Evolutionary conservation across 2,113 vertebrate species (phyloP), one percentile per base, ranked within the genome.

Genomic region (Burhinus bistriatus): DNA sequence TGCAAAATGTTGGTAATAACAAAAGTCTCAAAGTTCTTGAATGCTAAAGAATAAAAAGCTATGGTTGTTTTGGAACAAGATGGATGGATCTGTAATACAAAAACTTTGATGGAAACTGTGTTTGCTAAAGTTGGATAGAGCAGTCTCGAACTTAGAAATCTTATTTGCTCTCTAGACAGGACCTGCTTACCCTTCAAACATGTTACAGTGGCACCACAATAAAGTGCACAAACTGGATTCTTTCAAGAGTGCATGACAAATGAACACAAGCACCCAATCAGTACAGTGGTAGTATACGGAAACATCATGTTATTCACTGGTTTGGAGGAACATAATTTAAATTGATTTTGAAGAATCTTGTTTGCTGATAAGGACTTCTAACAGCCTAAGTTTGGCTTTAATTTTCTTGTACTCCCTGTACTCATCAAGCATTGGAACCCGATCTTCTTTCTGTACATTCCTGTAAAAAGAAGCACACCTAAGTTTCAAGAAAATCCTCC

Each of bases 341-440:
- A 99, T 99, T 75, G 99, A 99, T 97, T 99, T 99, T 98, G 99
- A 99, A 97, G 99, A 99, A 98, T 99, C 99, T 96, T 99, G 99
- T 98, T 99, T 99, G 98, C 99, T 99, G 98, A 99, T 99, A 92
- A 99, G 99, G 94, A 99, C 99, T 97, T 99, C 99, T 95, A 99
- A 98, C 93, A 99, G 99, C 93, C 99, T 98, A 47, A 99, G 99
- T 75, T 99, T 99, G 97, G 99, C 99, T 98, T 99, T 99, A 95
- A 99, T 99, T 98, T 99, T 99, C 98, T 99, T 99, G 98, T 99
- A 99, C 89, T 99, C 99, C 83, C 98, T 98, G 98, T 99, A 99
- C 94, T 99, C 99, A 66, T 99, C 99, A 93, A 99, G 97, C 98
- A 99, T 99, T n/a, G 99, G 99, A 90, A 98, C 97, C 44, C 99